Conservation (phyloP, 2,113 vertebrate species). For the Hydropotes inermis region DNA sequence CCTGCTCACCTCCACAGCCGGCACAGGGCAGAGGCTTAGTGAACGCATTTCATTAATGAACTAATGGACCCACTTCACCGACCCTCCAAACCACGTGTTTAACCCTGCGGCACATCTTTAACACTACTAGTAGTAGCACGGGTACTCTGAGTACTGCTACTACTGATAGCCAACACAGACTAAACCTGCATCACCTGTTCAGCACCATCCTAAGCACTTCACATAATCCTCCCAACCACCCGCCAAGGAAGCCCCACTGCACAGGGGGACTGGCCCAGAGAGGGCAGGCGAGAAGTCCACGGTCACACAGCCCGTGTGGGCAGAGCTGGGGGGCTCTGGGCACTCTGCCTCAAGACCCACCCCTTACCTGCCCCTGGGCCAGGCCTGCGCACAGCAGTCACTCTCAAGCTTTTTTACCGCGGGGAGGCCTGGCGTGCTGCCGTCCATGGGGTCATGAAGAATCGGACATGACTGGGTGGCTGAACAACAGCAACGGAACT, state of each 20-base stretch:
- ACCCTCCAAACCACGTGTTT: not conserved
- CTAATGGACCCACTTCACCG: not conserved
- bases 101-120: not conserved
- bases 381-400: accelerated
- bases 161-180: too few relatives aligned
- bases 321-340: not conserved
- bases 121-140: not conserved
- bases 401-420: not conserved
- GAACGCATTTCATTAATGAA: not conserved
- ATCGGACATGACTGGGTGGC: not conserved
- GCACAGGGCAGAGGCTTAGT: not conserved
- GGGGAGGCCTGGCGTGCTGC: not conserved
- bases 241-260: not conserved
- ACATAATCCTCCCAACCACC: not conserved
- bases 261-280: not conserved
- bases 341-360: not conserved
- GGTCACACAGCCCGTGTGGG: not conserved
- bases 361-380: not conserved
- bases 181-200: accelerated
- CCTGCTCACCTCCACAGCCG: not conserved
- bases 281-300: not conserved
- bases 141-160: not conserved
- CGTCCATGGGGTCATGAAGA: not conserved
- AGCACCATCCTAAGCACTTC: not conserved
- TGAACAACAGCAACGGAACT: not conserved